A percentile compares a stretch with the other conserved stretches of the same genome.
These are phyloP conservation scores for Chironomus striatipennis DNA, from an alignment of 1,140 invertebrate species.

Conservation along the genomic window DNA sequence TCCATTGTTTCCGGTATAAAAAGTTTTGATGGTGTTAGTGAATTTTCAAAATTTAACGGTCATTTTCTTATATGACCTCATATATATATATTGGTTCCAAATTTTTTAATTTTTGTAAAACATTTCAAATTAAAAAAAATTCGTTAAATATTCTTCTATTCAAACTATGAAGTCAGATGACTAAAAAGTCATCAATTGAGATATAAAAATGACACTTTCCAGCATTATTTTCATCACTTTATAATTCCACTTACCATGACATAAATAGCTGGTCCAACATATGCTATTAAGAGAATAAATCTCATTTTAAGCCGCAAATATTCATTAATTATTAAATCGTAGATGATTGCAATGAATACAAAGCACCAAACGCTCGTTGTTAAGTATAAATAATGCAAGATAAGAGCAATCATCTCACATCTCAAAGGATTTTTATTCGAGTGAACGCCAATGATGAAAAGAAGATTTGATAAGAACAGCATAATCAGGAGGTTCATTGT, in stretches of 20 bases:
- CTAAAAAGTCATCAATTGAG: no score
- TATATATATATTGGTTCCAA: no score
- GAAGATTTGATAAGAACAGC: conserved; percentile 38
- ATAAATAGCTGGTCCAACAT: conserved; percentile 46
- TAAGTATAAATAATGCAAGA: conserved; percentile 59
- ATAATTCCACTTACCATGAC: conserved; percentile 44
- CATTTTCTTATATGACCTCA: no score
- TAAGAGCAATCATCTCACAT: conserved; percentile 53
- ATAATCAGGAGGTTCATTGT: conserved; percentile 35
- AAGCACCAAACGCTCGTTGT: conserved; percentile 58
- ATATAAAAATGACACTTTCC: no score
- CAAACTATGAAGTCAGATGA: no score
- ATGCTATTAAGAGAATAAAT: conserved; percentile 45
- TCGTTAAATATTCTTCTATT: no score
- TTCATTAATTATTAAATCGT: conserved; percentile 37
- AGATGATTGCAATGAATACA: conserved; percentile 42
- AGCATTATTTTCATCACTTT: neutral
- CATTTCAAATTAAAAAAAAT: conserved; percentile 12
- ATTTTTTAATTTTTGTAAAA: no score
- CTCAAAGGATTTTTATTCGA: conserved; percentile 48
- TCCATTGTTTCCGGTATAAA: no score
- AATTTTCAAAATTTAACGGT: no score
- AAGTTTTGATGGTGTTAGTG: no score
- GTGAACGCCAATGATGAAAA: conserved; percentile 47
- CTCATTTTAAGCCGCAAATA: conserved; percentile 37